phyloP scores from a whole-genome alignment of 2,797 vertebrate genomes.

The Hydrolagus colliei region DNA sequence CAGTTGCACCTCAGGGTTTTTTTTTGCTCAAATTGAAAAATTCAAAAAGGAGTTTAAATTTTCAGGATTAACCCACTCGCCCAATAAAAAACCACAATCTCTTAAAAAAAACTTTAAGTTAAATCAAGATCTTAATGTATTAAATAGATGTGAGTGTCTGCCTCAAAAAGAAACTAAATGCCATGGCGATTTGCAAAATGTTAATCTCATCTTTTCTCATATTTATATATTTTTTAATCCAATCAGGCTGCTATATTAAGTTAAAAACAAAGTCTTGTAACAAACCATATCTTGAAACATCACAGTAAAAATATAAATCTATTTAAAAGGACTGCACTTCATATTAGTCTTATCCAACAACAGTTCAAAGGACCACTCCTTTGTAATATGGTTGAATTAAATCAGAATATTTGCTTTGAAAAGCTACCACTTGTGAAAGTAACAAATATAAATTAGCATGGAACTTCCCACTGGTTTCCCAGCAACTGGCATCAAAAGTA shows the following conservation, averaged over 20 bases:
- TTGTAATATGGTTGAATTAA: neutral
- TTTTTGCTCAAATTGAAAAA: too few species aligned
- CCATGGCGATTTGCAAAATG: neutral
- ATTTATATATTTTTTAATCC: neutral
- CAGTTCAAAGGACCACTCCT: neutral
- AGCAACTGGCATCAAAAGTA: slow-evolving; percentile 15
- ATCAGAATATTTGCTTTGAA: slow-evolving; percentile 17
- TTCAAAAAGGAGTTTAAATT: too few species aligned
- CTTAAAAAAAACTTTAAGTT: neutral
- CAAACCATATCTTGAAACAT: neutral
- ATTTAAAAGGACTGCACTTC: neutral
- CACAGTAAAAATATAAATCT: neutral
- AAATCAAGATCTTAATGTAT: neutral
- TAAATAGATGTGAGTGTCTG: too few species aligned
- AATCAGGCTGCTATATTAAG: neutral
- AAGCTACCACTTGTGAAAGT: neutral
- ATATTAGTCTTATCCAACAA: neutral
- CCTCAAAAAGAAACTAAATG: neutral
- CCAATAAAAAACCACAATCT: too few species aligned
- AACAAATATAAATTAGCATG: neutral
- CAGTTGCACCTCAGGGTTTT: too few species aligned
- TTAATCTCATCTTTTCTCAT: neutral
- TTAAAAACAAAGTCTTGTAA: neutral
- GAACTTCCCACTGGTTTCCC: neutral
- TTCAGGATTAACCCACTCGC: too few species aligned